Evolutionary conservation across 2,113 vertebrate species (phyloP).

Genomic region (Ptilonorhynchus violaceus): DNA sequence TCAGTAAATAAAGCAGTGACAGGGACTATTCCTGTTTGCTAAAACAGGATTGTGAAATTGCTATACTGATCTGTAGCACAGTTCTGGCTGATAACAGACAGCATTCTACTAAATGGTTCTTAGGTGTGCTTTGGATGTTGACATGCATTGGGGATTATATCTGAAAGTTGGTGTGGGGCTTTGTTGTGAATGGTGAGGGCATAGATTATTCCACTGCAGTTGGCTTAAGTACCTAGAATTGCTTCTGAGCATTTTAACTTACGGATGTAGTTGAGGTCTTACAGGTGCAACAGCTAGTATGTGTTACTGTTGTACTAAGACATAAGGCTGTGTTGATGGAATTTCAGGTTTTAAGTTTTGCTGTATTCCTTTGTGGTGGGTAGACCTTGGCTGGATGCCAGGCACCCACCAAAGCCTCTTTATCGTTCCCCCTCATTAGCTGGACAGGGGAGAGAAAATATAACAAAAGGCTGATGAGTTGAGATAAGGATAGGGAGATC

Average conservation of each 20-base stretch:
- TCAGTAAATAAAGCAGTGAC: background rate
- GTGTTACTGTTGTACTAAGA: background rate
- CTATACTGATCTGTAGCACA: background rate
- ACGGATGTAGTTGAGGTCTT: background rate
- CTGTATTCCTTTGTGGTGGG: background rate
- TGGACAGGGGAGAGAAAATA: background rate
- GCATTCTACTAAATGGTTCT: background rate
- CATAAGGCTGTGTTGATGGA: background rate
- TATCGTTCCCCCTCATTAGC: background rate
- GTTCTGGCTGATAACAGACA: background rate
- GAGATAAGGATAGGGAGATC: background rate
- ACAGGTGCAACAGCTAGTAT: background rate
- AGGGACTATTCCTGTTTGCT: background rate
- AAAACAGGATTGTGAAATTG: background rate
- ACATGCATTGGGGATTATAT: background rate
- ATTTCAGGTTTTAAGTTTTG: background rate
- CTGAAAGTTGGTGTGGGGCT: background rate
- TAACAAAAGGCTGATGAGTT: background rate
- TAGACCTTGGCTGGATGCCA: background rate
- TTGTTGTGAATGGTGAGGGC: background rate
- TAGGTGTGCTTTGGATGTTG: background rate
- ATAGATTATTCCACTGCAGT: background rate
- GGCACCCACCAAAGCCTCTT: background rate
- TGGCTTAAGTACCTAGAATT: background rate
- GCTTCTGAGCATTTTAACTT: background rate